These are phyloP conservation scores for Amphiprion clarkii DNA, from an alignment of 2,797 vertebrate species.

Conservation along the genomic window DNA sequence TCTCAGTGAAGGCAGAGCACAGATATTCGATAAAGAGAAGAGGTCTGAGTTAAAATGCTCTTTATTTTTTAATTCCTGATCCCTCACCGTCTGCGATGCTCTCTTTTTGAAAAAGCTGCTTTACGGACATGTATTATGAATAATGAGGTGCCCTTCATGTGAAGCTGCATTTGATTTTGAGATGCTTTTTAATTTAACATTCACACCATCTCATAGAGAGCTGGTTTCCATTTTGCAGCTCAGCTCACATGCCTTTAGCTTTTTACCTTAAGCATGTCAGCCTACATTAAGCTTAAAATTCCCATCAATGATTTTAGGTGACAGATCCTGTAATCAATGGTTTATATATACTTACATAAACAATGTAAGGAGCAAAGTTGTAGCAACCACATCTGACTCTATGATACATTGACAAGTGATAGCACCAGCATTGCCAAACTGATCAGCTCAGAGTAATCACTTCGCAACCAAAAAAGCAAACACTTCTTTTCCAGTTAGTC, in stretches of 20 bases:
- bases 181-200: neutral
- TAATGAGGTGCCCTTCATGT: neutral
- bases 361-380: neutral
- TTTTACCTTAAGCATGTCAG: neutral
- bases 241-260: conserved; percentile 3
- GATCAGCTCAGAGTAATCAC: conserved; percentile 30
- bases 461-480: conserved; percentile 4
- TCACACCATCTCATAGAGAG: neutral
- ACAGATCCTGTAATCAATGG: conserved; percentile 8
- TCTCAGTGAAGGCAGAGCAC: conserved; percentile 2
- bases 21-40: conserved; percentile 12
- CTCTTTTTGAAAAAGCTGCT: conserved; percentile 2
- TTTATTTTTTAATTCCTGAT: neutral
- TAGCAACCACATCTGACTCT: neutral
- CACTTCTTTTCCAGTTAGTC: conserved; percentile 29
- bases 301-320: conserved; percentile 1
- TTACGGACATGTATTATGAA: neutral
- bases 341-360: neutral
- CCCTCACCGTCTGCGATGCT: neutral
- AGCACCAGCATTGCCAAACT: conserved; percentile 24
- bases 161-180: neutral
- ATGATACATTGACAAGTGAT: conserved; percentile 23
- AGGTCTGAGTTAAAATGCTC: conserved; percentile 5
- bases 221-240: neutral
- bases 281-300: neutral